phyloP scores from a whole-genome alignment of 2,888 invertebrate genomes.

The Exocentrus adspersus region DNA sequence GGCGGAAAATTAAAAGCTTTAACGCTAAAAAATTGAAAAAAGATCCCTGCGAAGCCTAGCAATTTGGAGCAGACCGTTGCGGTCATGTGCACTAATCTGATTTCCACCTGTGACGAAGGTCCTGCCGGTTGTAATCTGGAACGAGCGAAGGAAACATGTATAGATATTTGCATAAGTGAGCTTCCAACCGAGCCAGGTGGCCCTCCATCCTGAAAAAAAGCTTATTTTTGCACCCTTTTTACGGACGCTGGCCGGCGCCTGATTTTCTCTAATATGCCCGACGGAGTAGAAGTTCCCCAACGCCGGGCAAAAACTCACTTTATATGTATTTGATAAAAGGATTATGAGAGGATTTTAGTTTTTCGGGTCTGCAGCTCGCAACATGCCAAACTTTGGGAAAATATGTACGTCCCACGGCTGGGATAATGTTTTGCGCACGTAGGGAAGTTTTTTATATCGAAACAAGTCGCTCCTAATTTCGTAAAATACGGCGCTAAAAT shows the following conservation, averaged over 20 bases:
- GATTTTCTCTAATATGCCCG: conserved; percentile 29
- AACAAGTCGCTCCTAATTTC: neutral
- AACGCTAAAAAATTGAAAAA: too few relatives aligned
- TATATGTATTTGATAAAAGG: conserved; percentile 50
- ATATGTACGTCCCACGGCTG: conserved; percentile 34
- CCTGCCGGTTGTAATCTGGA: conserved; percentile 25
- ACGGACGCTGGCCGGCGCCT: conserved; percentile 8
- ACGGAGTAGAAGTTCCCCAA: conserved; percentile 32
- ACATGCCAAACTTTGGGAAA: conserved; percentile 36
- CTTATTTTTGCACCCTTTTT: conserved; percentile 29
- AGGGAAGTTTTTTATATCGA: conserved; percentile 9
- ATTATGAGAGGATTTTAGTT: conserved; percentile 45
- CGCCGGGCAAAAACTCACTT: conserved; percentile 46
- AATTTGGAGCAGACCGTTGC: conserved; percentile 12
- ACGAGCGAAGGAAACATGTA: conserved; percentile 15
- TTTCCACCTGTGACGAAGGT: conserved; percentile 38
- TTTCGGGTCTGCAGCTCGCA: conserved; percentile 34
- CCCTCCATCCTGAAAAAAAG: conserved; percentile 24
- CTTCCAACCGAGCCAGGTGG: conserved; percentile 22
- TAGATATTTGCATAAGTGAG: conserved; percentile 36
- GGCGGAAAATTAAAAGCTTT: too few relatives aligned
- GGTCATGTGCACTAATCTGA: conserved; percentile 36
- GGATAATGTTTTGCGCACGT: conserved; percentile 35
- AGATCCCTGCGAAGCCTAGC: too few relatives aligned
- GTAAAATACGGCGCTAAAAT: conserved; percentile 14